A percentile compares a stretch with the other conserved stretches of the same genome.
These are phyloP conservation scores for Sinodicranocentrus sp. DNA, from an alignment of 2,888 invertebrate species.

Conservation along the genomic window DNA sequence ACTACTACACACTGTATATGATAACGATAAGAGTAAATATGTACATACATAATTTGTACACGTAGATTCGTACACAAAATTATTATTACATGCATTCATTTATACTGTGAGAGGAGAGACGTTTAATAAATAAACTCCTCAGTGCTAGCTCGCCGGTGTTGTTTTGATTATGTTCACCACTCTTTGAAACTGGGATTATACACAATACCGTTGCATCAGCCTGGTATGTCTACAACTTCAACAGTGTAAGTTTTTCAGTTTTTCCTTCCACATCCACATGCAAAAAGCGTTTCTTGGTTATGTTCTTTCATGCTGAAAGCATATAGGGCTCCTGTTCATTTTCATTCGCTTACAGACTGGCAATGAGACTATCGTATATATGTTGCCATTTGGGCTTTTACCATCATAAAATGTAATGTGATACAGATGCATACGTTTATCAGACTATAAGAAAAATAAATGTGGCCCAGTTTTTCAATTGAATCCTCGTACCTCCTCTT, in stretches of 20 bases:
- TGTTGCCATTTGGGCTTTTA: neutral
- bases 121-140: slow-evolving; percentile 10
- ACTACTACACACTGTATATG: neutral
- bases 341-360: too few relatives aligned
- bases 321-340: too few relatives aligned
- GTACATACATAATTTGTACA: neutral
- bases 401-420: slow-evolving; percentile 12
- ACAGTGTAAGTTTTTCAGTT: too few relatives aligned
- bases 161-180: slow-evolving; percentile 6
- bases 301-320: too few relatives aligned
- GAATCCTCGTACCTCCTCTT: neutral
- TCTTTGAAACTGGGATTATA: neutral
- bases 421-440: slow-evolving; percentile 5
- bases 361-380: too few relatives aligned
- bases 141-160: neutral
- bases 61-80: neutral
- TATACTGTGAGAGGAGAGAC: neutral
- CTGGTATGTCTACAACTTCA: too few relatives aligned
- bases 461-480: slow-evolving; percentile 38
- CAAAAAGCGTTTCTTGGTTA: too few relatives aligned
- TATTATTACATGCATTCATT: neutral
- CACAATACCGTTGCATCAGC: too few relatives aligned
- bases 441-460: neutral
- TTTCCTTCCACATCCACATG: too few relatives aligned
- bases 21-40: neutral